phyloP scores from a whole-genome alignment of 2,113 vertebrate species.

The Nothoprocta perdicaria region DNA sequence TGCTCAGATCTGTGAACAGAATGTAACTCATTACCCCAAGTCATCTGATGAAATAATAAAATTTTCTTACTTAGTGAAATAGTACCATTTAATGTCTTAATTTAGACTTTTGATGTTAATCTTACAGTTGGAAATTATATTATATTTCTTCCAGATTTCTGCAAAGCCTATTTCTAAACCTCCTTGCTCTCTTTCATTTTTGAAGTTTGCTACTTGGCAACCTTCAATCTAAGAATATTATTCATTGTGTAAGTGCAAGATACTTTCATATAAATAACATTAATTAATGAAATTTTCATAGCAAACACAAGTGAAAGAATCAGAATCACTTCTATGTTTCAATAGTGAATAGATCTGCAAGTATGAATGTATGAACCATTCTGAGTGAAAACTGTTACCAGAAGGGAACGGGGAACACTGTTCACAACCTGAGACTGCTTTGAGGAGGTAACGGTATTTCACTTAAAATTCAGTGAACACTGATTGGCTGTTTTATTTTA shows the following conservation, averaged over 20 bases:
- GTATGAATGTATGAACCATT: neutral
- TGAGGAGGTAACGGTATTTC: neutral
- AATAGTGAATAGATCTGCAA: neutral
- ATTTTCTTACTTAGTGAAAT: neutral
- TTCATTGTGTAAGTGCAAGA: neutral
- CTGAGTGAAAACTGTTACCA: neutral
- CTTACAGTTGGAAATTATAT: neutral
- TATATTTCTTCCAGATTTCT: neutral
- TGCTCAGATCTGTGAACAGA: neutral
- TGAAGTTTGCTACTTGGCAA: neutral
- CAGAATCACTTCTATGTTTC: neutral
- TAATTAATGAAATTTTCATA: neutral
- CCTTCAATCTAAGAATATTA: neutral
- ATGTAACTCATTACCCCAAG: neutral
- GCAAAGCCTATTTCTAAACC: neutral
- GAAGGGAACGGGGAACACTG: neutral
- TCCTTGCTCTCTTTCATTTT: neutral
- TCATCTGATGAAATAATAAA: neutral
- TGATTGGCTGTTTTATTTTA: slow-evolving; percentile 30
- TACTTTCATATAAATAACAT: neutral
- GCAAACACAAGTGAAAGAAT: neutral
- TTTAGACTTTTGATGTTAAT: neutral
- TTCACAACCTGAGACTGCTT: neutral
- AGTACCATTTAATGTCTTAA: neutral
- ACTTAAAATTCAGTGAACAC: neutral